A percentile compares a stretch with the other conserved stretches of the same genome.
Conservation (phyloP, 2,888 invertebrate genomes). For the Macaria liturata region DNA sequence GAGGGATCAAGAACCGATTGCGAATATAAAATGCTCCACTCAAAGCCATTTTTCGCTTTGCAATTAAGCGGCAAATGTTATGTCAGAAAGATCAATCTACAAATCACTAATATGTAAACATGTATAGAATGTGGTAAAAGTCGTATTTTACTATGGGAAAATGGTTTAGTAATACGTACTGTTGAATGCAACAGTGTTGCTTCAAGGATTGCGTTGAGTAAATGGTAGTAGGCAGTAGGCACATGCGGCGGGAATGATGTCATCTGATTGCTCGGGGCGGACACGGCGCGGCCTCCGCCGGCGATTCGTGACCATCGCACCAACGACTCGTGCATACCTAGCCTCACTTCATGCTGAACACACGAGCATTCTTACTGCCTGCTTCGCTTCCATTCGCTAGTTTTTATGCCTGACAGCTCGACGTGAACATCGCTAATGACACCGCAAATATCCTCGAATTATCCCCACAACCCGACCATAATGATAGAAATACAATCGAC, state of each 20-base stretch:
- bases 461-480: constrained; percentile 17
- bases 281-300: constrained; percentile 57
- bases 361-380: constrained; percentile 44
- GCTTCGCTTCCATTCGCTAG: constrained; percentile 34
- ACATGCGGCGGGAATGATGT: constrained; percentile 59
- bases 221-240: constrained; percentile 38
- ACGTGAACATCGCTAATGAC: constrained; percentile 18
- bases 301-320: constrained; percentile 60
- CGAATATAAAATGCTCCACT: too few relatives aligned
- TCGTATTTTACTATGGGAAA: background rate
- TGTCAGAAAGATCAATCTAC: constrained; percentile 12
- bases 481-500: constrained; percentile 45
- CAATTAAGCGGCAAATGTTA: background rate
- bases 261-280: constrained; percentile 70
- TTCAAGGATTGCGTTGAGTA: constrained; percentile 38
- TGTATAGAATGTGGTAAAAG: background rate
- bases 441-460: constrained; percentile 9
- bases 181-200: constrained; percentile 39
- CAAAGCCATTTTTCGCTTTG: too few relatives aligned
- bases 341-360: constrained; percentile 52
- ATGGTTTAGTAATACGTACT: constrained; percentile 5
- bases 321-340: constrained; percentile 60
- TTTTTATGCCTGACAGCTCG: constrained; percentile 40
- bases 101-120: background rate
- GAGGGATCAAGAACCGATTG: background rate